phyloP scores from a whole-genome alignment of 1,140 invertebrate genomes.

The Apocrypta bakeri region DNA sequence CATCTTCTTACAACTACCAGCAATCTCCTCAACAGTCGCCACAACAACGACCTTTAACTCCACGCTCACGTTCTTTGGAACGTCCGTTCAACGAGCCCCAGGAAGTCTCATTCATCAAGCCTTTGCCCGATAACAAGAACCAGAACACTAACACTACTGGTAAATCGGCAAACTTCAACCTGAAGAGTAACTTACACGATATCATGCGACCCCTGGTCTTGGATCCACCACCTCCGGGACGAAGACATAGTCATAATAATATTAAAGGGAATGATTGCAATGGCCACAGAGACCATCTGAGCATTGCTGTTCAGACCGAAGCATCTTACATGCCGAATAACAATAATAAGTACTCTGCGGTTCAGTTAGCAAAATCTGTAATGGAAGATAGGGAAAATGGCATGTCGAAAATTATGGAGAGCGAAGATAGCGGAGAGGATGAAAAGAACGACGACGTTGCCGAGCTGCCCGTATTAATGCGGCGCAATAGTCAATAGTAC shows the following conservation, averaged over 20 bases:
- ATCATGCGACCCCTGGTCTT: slow-evolving; percentile 66
- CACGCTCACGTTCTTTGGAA: slow-evolving; percentile 39
- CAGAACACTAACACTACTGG: background rate
- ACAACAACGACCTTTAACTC: background rate
- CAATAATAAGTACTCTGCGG: background rate
- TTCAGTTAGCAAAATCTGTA: slow-evolving; percentile 7
- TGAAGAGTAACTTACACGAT: slow-evolving; percentile 54
- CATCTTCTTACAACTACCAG: background rate
- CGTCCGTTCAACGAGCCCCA: slow-evolving; percentile 38
- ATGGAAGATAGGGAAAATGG: slow-evolving; percentile 18
- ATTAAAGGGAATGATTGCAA: background rate
- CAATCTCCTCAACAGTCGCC: background rate
- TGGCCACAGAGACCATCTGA: background rate
- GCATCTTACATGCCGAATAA: background rate
- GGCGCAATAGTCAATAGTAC: slow-evolving; percentile 10
- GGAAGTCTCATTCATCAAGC: slow-evolving; percentile 78
- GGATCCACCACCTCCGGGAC: slow-evolving; percentile 67
- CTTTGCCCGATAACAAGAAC: slow-evolving; percentile 72
- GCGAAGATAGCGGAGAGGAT: slow-evolving; percentile 25
- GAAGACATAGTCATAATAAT: background rate
- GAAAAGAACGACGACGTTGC: slow-evolving; percentile 51
- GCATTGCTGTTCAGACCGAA: background rate
- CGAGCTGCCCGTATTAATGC: slow-evolving; percentile 45
- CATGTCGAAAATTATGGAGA: slow-evolving; percentile 41
- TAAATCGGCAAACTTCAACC: slow-evolving; percentile 39